These are phyloP conservation scores for Todiramphus saurophagus DNA, from an alignment of 2,113 vertebrate genomes.

Conservation along the genomic window DNA sequence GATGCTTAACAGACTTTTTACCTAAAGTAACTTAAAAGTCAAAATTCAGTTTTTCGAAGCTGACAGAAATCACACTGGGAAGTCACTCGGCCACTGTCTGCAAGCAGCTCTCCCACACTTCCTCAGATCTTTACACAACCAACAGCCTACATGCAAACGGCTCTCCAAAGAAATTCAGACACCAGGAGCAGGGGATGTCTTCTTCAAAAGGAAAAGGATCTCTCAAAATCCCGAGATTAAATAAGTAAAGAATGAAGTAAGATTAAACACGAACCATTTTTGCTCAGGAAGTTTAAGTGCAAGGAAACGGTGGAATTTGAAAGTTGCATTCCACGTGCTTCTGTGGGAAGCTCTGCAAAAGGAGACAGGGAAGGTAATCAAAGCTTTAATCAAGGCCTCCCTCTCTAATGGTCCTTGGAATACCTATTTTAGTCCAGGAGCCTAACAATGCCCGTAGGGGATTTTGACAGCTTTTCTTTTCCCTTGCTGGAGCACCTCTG, in stretches of 20 bases:
- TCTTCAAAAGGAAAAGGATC: neutral
- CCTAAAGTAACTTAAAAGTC: neutral
- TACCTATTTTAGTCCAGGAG: slow-evolving; percentile 45
- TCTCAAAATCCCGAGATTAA: neutral
- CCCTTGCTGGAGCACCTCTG: slow-evolving; percentile 32
- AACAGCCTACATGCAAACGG: neutral
- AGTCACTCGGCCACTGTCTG: neutral
- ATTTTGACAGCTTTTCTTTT: slow-evolving; percentile 51
- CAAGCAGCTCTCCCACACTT: neutral
- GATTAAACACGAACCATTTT: neutral
- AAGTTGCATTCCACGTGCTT: slow-evolving; percentile 4
- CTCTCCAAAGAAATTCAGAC: neutral
- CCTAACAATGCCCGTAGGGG: slow-evolving; percentile 60
- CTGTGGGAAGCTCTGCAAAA: neutral
- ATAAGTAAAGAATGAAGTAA: neutral
- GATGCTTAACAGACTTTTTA: neutral
- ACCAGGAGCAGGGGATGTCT: neutral
- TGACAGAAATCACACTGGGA: neutral
- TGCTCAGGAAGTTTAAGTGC: neutral
- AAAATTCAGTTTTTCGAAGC: neutral
- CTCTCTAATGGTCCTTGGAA: slow-evolving; percentile 64
- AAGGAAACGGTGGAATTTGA: neutral
- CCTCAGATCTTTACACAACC: neutral
- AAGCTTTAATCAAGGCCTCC: slow-evolving; percentile 54
- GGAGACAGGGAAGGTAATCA: neutral